Percentiles rank a stretch among this genome's conserved stretches.
These are phyloP conservation scores for Cnemophilus loriae DNA, from an alignment of 2,113 vertebrate genomes.

Conservation along the genomic window DNA sequence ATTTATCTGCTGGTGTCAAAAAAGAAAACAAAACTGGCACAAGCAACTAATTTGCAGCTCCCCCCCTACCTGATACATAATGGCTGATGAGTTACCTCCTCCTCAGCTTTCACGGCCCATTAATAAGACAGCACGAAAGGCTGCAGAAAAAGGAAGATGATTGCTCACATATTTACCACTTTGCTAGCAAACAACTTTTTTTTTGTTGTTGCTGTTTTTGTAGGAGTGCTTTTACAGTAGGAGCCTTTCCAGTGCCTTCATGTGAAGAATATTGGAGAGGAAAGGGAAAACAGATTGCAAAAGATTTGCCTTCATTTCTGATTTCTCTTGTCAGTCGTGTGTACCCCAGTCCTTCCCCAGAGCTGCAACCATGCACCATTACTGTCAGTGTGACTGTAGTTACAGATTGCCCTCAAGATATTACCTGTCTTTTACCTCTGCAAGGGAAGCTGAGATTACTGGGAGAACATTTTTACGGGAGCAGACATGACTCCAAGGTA, in stretches of 20 bases:
- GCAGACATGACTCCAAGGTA: neutral
- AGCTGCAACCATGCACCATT: neutral
- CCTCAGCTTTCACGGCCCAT: constrained; percentile 21
- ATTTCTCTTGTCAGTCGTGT: neutral
- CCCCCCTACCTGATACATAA: neutral
- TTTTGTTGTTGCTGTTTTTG: neutral
- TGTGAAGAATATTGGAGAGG: neutral
- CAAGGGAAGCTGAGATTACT: neutral
- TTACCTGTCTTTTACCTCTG: neutral
- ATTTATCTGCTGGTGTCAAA: neutral
- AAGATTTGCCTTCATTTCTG: neutral
- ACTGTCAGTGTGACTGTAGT: neutral
- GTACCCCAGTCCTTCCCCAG: neutral
- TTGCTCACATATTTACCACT: neutral
- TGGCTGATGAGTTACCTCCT: constrained; percentile 25
- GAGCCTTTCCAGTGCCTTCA: neutral
- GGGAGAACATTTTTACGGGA: neutral
- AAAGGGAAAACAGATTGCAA: neutral
- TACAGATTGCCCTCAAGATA: neutral
- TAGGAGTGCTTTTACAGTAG: neutral
- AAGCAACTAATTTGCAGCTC: neutral
- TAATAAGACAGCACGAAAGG: neutral
- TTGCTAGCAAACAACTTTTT: neutral
- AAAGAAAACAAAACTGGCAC: neutral
- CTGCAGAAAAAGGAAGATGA: neutral